These are phyloP conservation scores for Tipula unca DNA, from an alignment of 2,888 invertebrate genomes.

Conservation along the genomic window DNA sequence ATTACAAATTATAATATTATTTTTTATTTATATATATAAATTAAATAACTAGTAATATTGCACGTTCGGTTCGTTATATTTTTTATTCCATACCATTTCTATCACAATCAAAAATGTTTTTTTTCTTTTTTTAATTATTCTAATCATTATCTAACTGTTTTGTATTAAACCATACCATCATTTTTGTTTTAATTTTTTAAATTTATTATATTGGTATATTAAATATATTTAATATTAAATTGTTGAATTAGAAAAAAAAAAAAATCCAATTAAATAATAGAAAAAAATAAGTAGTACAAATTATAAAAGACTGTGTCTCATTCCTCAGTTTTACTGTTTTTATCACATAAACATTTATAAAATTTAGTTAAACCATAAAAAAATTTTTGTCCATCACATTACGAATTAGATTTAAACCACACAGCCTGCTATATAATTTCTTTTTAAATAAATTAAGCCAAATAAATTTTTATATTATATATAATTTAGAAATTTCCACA, in stretches of 20 bases:
- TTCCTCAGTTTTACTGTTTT: background rate
- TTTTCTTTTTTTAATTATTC: slow-evolving; percentile 17
- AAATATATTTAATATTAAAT: background rate
- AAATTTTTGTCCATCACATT: background rate
- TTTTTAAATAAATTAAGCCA: background rate
- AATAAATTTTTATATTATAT: background rate
- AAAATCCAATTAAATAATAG: background rate
- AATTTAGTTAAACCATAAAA: background rate
- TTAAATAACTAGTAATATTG: slow-evolving; percentile 43
- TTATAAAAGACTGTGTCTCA: background rate
- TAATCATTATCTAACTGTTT: background rate
- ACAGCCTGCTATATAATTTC: background rate
- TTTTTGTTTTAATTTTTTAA: slow-evolving; percentile 14
- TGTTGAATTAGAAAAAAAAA: background rate
- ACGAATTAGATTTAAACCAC: background rate
- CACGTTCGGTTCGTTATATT: slow-evolving; percentile 39
- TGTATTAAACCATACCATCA: background rate
- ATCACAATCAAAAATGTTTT: slow-evolving; percentile 29
- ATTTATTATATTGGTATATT: slow-evolving; percentile 2
- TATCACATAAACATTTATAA: background rate
- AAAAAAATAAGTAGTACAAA: background rate
- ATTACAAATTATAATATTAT: slow-evolving; percentile 15
- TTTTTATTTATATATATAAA: slow-evolving; percentile 25
- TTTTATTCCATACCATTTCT: slow-evolving; percentile 32
- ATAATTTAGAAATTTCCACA: background rate